Evolutionary conservation across 2,888 invertebrate species (phyloP).

Genomic region (Drosophila longiperda): DNA sequence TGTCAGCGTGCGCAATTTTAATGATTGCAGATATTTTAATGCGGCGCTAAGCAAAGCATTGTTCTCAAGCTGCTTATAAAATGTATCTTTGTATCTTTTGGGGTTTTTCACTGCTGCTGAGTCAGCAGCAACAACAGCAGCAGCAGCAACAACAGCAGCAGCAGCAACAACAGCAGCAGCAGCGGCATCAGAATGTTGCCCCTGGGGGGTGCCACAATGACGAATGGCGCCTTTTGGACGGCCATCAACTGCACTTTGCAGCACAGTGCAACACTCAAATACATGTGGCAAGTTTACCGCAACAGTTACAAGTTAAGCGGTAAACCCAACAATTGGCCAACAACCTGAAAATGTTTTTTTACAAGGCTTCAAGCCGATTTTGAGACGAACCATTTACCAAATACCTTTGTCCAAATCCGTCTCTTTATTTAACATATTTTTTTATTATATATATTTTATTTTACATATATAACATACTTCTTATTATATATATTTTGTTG

Average conservation of each 20-base stretch:
- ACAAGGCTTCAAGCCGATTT: background rate
- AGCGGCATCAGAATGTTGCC: slow-evolving; percentile 5
- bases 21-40: slow-evolving; percentile 83
- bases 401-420: background rate
- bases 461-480: background rate
- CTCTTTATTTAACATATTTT: background rate
- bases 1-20: slow-evolving; percentile 80
- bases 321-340: background rate
- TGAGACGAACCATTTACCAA: background rate
- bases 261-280: background rate
- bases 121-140: slow-evolving; percentile 32
- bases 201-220: slow-evolving; percentile 9
- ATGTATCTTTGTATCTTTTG: slow-evolving; percentile 37
- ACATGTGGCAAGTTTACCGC: background rate
- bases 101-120: slow-evolving; percentile 24
- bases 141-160: background rate
- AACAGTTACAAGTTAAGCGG: background rate
- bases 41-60: slow-evolving; percentile 74
- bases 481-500: background rate
- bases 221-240: slow-evolving; percentile 4
- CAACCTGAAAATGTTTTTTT: background rate
- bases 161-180: background rate
- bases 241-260: slow-evolving; percentile 4
- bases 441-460: no score
- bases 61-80: slow-evolving; percentile 66